Evolutionary conservation across 2,113 vertebrate genomes (phyloP), one percentile per base, ranked within the genome.

Genomic region (Sylvia atricapilla): DNA sequence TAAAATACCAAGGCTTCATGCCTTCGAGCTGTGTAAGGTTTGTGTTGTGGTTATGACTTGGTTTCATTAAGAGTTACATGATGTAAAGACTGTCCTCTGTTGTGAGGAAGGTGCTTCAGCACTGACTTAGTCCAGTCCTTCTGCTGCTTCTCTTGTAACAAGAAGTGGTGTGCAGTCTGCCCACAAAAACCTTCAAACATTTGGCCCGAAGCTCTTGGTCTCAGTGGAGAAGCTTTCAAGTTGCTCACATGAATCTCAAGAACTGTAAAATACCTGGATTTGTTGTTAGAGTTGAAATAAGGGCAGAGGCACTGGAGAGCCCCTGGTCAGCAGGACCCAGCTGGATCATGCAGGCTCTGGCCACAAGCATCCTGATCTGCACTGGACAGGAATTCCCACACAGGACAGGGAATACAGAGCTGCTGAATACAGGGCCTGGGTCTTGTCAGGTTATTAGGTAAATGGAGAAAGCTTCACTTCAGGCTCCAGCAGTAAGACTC

Each of bases 361-460:
- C 47, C 11, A 10, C 9, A 37, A 17, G 30, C 21, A 47, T n/a
- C 39, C 46, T 2, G 4, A 14, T 30, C 35, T 6, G 0, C 11
- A 3, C 58, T 52, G 78, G 43, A 2, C 0, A 1, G 24, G 27
- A n/a, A 37, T 47, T 47, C 8, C 4, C 1, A 0, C 27, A 0
- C 1, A 44, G 68, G 28, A 10, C 76, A 76, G 52, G 60, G 63
- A 41, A 20, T 33, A 3, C 4, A 2, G 4, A 4, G 68, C 60
- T 69, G 33, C 87, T 35, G 81, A 44, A 6, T 24, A 35, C 47
- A 37, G 44, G 67, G 66, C 50, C 64, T 6, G 23, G 8, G 22
- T 12, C 67, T 12, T 21, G 43, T 43, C n/a, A 6, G 22, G 0
- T 6, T 43, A 1, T 4, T 39, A 64, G 90, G 37, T 52, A 12